These are phyloP conservation scores for Micropoecilia bifurca DNA, from an alignment of 2,797 vertebrate genomes.

Conservation along the genomic window DNA sequence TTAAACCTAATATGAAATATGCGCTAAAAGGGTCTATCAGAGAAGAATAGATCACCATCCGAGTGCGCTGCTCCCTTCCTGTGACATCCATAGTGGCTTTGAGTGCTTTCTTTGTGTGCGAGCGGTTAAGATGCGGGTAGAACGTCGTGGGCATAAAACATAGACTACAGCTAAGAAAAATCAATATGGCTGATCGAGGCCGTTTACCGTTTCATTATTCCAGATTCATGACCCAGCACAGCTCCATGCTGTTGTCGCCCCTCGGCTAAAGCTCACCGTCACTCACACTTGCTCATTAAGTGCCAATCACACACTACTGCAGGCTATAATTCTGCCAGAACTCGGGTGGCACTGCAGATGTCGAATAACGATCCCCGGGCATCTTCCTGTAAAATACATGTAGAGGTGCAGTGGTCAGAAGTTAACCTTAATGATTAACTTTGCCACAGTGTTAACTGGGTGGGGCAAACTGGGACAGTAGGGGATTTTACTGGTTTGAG, in stretches of 20 bases:
- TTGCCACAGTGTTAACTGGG: constrained; percentile 46
- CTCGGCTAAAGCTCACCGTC: constrained; percentile 77
- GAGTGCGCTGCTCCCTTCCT: constrained; percentile 30
- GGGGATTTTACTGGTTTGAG: constrained; percentile 26
- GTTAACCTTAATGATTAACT: constrained; percentile 71
- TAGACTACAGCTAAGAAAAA: constrained; percentile 58
- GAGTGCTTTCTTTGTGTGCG: constrained; percentile 40
- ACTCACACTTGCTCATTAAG: constrained; percentile 82
- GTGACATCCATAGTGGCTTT: constrained; percentile 28
- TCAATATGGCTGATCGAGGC: constrained; percentile 73
- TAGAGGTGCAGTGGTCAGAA: constrained; percentile 66
- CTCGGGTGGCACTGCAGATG: constrained; percentile 76
- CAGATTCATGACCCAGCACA: constrained; percentile 74
- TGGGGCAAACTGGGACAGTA: constrained; percentile 51
- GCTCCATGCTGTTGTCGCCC: constrained; percentile 69
- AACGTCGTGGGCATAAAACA: constrained; percentile 69
- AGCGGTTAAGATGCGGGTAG: constrained; percentile 33
- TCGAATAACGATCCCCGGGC: constrained; percentile 71
- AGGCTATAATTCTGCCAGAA: constrained; percentile 74
- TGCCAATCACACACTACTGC: constrained; percentile 78
- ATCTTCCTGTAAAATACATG: constrained; percentile 66
- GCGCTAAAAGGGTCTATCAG: constrained; percentile 21
- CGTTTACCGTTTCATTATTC: constrained; percentile 79
- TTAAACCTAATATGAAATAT: constrained; percentile 33
- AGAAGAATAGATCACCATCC: constrained; percentile 31